Conservation (phyloP, 1,140 invertebrate genomes). For the Bombus waltoni region DNA sequence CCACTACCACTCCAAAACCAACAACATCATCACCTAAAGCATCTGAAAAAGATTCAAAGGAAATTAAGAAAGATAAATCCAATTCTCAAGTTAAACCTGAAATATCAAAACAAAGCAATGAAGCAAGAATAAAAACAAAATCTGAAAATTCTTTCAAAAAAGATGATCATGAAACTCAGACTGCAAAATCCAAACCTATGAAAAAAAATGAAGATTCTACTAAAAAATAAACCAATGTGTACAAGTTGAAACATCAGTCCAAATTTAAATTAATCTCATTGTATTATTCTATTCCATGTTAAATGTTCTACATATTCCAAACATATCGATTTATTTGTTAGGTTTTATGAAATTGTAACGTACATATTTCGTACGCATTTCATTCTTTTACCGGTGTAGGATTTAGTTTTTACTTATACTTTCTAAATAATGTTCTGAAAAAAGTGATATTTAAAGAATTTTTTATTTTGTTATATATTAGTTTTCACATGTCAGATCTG, state of each 20-base stretch:
- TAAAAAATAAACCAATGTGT: constrained; percentile 14
- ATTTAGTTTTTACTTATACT: constrained; percentile 14
- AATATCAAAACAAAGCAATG: background rate
- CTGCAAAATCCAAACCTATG: constrained; percentile 26
- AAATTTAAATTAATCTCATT: constrained; percentile 5
- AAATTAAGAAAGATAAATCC: constrained; percentile 10
- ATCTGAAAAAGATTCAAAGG: constrained; percentile 18
- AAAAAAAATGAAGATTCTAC: constrained; percentile 21
- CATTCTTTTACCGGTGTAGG: background rate
- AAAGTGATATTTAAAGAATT: constrained; percentile 15
- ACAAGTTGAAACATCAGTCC: background rate
- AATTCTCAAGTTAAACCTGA: constrained; percentile 8
- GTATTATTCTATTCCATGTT: constrained; percentile 29
- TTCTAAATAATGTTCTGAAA: background rate
- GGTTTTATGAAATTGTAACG: constrained; percentile 9
- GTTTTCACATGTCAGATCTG: constrained; percentile 33
- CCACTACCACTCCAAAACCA: constrained; percentile 31
- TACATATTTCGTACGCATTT: background rate
- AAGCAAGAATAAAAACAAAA: constrained; percentile 35
- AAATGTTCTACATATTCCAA: constrained; percentile 36
- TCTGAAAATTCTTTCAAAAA: constrained; percentile 20
- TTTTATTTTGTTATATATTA: constrained; percentile 14
- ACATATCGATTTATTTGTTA: constrained; percentile 42
- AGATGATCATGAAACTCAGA: background rate
- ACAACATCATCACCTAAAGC: constrained; percentile 32